Conservation (phyloP, 2,113 vertebrate genomes). For the Chaetorhynchus papuensis region DNA sequence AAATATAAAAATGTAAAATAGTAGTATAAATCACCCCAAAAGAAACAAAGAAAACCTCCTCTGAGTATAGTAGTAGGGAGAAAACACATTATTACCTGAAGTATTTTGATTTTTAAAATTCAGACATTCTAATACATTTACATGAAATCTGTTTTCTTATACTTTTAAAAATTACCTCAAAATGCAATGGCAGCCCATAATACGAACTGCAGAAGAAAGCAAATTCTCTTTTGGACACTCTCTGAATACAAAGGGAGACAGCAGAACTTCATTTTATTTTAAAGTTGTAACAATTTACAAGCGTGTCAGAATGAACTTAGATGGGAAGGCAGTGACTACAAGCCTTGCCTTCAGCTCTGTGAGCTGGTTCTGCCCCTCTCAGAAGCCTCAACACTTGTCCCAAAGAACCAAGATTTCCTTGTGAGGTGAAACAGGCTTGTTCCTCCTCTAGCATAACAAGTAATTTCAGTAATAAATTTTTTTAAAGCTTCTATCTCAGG, state of each 20-base stretch:
- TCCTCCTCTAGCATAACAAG: not conserved
- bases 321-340: not conserved
- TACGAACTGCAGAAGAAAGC: not conserved
- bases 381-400: not conserved
- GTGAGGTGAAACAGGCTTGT: not conserved
- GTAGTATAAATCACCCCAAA: not conserved
- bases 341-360: not conserved
- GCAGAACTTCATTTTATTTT: not conserved
- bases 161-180: not conserved
- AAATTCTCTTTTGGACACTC: not conserved
- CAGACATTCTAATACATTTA: not conserved
- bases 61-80: not conserved
- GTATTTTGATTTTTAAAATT: not conserved
- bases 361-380: not conserved
- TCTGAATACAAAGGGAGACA: not conserved
- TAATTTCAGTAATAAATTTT: not conserved
- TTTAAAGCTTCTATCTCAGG: not conserved
- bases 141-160: not conserved
- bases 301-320: not conserved
- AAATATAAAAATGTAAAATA: not conserved
- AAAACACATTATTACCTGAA: not conserved
- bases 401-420: not conserved
- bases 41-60: not conserved
- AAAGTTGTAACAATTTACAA: not conserved
- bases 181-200: not conserved